Percentiles rank a stretch among this genome's conserved stretches.
Conservation (phyloP, 1,140 invertebrate genomes). For the Coptotermes formosanus region DNA sequence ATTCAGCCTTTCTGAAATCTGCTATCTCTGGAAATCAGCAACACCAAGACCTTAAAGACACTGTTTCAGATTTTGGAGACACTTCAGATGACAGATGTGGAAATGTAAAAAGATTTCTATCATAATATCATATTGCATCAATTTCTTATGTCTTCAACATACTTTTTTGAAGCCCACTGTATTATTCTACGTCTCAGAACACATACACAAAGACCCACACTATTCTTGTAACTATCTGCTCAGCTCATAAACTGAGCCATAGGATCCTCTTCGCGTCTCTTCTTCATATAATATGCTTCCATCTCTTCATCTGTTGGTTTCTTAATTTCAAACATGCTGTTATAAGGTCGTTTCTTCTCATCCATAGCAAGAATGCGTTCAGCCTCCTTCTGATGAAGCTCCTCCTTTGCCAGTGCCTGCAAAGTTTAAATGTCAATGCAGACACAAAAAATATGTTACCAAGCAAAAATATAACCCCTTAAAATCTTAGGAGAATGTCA, state of each 20-base stretch:
- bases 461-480: background rate
- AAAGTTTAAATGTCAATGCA: background rate
- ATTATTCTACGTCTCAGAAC: too few species aligned
- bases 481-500: too few species aligned
- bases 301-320: conserved; percentile 89
- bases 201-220: too few species aligned
- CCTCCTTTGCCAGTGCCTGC: conserved; percentile 67
- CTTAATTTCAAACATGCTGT: conserved; percentile 81
- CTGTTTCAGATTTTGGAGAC: too few species aligned
- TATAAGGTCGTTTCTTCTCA: conserved; percentile 89
- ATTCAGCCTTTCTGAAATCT: too few species aligned
- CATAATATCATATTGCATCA: too few species aligned
- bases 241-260: conserved; percentile 71
- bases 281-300: conserved; percentile 89
- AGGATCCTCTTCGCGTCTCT: conserved; percentile 82
- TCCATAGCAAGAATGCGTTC: conserved; percentile 70
- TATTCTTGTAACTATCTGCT: background rate
- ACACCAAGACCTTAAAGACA: too few species aligned
- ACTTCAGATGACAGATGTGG: too few species aligned
- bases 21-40: too few species aligned
- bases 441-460: background rate
- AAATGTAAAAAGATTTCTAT: too few species aligned
- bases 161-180: too few species aligned
- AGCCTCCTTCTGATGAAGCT: conserved; percentile 59
- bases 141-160: too few species aligned